Evolutionary conservation across 2,888 invertebrate genomes (phyloP), one percentile per base, ranked within the genome.

Genomic region (Loripinus fragilis): DNA sequence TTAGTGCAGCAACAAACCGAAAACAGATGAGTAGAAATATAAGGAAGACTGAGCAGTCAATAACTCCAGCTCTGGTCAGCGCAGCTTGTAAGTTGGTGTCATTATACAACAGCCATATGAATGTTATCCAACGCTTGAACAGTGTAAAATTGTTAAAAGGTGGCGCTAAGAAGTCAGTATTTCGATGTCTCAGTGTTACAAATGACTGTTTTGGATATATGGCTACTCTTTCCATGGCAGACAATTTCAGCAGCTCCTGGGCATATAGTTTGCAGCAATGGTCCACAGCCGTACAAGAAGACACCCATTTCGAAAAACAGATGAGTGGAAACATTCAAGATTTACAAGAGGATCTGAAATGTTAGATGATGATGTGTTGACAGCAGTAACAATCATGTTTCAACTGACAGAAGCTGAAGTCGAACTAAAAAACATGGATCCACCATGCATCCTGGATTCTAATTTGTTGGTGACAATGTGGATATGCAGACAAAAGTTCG

Each of bases 391-490:
- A 0, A 42, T 30, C 42, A 41, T 70, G n/a, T 66, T 74, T 60
- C 20, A 52, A 45, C 48, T 52, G 2, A 41, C 65, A 28, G 65
- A 20, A n/a, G 33, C 38, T n/a, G 48, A 70, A 70, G 45, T n/a
- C 65, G 74, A 45, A 33, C 75, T n/a, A 25, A 64, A 65, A 41
- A 50, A 41, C 73, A 74, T 41, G 60, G 76, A 65, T n/a, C 45
- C 17, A 70, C 1, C 1, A 80, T 78, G 75, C 75, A 75, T 30
- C 64, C 55, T 20, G 82, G 80, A 12, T 82, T 64, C 30, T 82
- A 82, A 30, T 82, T 82, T 77, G 77, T 82, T 28, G 82, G 82
- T 3, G 79, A 80, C 66, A 82, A 82, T 77, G 82, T 80, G 3
- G 79, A 82, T 30, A 71, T 82, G 71, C 33, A 48, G 23, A 82